Conservation (phyloP, 1,140 invertebrate species). For the Coptotermes formosanus region DNA sequence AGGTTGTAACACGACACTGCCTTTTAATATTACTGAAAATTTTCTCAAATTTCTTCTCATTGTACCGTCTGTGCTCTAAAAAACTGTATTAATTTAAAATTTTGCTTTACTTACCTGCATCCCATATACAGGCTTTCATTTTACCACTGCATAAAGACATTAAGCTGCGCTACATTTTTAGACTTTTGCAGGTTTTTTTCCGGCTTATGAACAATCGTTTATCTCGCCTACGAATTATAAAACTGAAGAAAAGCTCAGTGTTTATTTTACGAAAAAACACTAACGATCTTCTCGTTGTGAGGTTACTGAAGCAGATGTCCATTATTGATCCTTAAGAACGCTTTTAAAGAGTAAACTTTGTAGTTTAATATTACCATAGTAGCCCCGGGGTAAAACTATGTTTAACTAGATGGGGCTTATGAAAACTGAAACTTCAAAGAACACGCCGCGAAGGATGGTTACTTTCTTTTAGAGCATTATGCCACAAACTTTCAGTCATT, state of each 20-base stretch:
- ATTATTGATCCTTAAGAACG: not conserved
- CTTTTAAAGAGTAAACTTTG: not conserved
- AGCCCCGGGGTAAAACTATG: not conserved
- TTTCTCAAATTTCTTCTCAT: too few species aligned
- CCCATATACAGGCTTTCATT: not conserved
- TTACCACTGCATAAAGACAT: not conserved
- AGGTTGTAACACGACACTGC: too few species aligned
- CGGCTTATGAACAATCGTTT: not conserved
- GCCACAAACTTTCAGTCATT: too few species aligned
- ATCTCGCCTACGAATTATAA: too few species aligned
- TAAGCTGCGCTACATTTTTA: not conserved
- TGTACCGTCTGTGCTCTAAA: not conserved
- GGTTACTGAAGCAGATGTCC: not conserved
- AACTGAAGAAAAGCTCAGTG: too few species aligned
- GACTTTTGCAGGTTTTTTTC: not conserved
- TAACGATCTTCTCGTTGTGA: not conserved
- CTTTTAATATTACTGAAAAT: too few species aligned
- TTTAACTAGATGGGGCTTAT: not conserved
- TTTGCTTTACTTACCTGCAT: not conserved
- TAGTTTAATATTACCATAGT: not conserved
- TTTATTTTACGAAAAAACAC: too few species aligned
- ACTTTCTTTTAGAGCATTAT: too few species aligned
- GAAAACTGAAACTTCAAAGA: not conserved
- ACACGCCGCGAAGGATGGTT: not conserved
- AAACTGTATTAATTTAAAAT: not conserved